These are phyloP conservation scores for Bombus sylvicola DNA, from an alignment of 1,140 invertebrate species.

Conservation along the genomic window DNA sequence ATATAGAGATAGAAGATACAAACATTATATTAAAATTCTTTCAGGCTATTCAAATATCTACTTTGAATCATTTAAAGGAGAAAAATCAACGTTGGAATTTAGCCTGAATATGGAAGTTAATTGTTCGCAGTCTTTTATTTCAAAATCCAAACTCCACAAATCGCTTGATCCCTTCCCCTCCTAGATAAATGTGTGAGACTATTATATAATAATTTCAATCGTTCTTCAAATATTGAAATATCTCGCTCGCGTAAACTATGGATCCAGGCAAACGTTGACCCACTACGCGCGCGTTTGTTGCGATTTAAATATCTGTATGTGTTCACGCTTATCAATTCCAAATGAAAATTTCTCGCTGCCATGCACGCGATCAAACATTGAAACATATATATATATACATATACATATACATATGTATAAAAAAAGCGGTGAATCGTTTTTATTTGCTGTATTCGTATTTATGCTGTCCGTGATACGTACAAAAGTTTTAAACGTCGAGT, in stretches of 20 bases:
- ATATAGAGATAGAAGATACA: no score
- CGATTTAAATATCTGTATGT: not conserved
- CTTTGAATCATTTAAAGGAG: not conserved
- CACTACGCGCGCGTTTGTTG: not conserved
- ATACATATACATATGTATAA: not conserved
- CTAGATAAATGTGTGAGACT: no score
- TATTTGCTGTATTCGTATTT: not conserved
- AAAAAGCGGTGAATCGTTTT: not conserved
- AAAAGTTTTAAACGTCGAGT: slow-evolving; percentile 5
- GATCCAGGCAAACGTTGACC: not conserved
- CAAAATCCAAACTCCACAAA: not conserved
- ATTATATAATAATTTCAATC: not conserved
- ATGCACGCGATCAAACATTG: no score
- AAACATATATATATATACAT: no score
- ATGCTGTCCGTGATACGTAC: not conserved
- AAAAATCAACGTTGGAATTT: not conserved
- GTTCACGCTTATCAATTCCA: not conserved
- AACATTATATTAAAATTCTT: not conserved
- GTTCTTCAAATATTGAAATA: not conserved
- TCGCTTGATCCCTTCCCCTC: not conserved
- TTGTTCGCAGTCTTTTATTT: not conserved
- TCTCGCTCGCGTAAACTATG: not conserved
- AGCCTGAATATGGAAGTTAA: not conserved
- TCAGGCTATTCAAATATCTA: not conserved
- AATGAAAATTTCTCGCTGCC: not conserved